Conservation (phyloP, 1,140 invertebrate genomes). For the Eriocheir sinensis region DNA sequence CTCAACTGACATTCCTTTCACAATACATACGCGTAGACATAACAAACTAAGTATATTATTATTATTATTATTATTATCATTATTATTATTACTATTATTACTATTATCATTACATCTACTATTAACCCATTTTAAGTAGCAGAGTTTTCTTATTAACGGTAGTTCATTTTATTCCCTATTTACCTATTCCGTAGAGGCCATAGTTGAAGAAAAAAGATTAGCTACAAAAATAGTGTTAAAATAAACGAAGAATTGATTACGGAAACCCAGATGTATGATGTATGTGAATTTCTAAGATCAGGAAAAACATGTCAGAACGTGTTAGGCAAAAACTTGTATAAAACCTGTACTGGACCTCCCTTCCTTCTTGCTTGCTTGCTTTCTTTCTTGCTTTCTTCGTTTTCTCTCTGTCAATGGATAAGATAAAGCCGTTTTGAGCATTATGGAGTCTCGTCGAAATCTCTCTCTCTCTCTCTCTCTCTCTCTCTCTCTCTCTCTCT, state of each 20-base stretch:
- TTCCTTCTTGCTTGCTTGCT: background rate
- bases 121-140: no score
- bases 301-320: no score
- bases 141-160: no score
- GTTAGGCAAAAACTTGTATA: background rate
- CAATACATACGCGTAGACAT: background rate
- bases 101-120: background rate
- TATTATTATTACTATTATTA: constrained; percentile 27
- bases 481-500: constrained; percentile 20
- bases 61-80: background rate
- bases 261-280: no score
- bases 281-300: no score
- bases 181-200: no score
- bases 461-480: constrained; percentile 22
- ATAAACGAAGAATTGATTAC: no score
- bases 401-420: background rate
- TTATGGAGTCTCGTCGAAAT: background rate
- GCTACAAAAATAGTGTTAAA: no score
- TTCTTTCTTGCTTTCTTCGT: background rate
- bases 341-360: background rate
- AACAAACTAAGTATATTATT: background rate
- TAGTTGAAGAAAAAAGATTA: no score
- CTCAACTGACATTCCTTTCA: background rate
- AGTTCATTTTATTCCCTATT: no score
- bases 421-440: background rate